Conservation (phyloP, 2,797 vertebrate genomes). For the Brotula barbata region DNA sequence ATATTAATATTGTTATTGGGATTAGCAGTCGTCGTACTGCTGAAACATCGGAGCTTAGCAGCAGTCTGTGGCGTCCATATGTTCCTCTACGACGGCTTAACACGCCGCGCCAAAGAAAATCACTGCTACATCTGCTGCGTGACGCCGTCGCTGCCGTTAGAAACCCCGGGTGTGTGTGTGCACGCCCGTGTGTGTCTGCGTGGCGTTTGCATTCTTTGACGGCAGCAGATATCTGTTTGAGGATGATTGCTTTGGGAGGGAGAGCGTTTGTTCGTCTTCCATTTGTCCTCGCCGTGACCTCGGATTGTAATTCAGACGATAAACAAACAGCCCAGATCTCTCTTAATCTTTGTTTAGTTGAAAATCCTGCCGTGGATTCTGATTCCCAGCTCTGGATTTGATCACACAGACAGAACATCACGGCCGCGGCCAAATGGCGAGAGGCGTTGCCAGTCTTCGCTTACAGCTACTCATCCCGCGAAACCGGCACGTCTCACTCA, state of each 20-base stretch:
- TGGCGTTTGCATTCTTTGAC: constrained; percentile 17
- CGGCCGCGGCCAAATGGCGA: constrained; percentile 44
- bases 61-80: constrained; percentile 27
- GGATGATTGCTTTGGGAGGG: constrained; percentile 4
- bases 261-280: constrained; percentile 28
- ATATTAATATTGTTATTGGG: not conserved
- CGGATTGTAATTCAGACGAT: constrained; percentile 45
- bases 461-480: too few species aligned
- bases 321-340: constrained; percentile 55
- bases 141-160: not conserved
- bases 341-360: constrained; percentile 57
- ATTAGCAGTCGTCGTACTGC: not conserved
- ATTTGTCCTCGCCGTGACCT: constrained; percentile 50
- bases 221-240: constrained; percentile 19
- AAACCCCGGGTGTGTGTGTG: not conserved
- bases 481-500: too few species aligned
- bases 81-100: constrained; percentile 41
- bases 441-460: too few species aligned
- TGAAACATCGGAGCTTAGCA: constrained; percentile 34
- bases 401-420: constrained; percentile 43
- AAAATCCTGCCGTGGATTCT: constrained; percentile 52
- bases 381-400: constrained; percentile 46
- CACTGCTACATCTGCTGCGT: constrained; percentile 13
- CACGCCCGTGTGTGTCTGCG: not conserved
- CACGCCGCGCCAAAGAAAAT: not conserved